Evolutionary conservation across 2,888 invertebrate species (phyloP).

Genomic region (Platycheirus rosarum): DNA sequence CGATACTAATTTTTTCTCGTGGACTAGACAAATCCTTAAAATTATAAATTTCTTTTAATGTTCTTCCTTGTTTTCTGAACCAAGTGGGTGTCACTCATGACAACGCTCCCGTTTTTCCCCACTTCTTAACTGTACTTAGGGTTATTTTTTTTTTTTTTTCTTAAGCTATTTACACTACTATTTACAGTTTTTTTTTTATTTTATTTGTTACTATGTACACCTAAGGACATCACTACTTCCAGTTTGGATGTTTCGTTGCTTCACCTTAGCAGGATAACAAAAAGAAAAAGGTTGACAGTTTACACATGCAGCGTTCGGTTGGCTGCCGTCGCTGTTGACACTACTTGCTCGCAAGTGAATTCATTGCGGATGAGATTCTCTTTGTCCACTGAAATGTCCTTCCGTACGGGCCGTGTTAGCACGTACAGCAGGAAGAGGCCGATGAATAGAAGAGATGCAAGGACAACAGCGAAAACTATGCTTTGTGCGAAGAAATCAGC

Average conservation of each 20-base stretch:
- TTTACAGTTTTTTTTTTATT: slow-evolving; percentile 62
- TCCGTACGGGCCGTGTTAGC: slow-evolving; percentile 75
- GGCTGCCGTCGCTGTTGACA: slow-evolving; percentile 64
- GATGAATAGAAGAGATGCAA: slow-evolving; percentile 76
- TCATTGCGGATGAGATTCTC: slow-evolving; percentile 77
- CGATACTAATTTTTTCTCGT: slow-evolving; percentile 48
- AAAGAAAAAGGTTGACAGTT: slow-evolving; percentile 49
- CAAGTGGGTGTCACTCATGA: slow-evolving; percentile 64
- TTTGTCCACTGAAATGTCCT: slow-evolving; percentile 76
- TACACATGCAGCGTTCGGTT: slow-evolving; percentile 78
- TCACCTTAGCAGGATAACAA: slow-evolving; percentile 54
- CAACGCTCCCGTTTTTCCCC: slow-evolving; percentile 51
- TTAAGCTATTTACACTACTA: slow-evolving; percentile 72
- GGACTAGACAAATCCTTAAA: slow-evolving; percentile 74
- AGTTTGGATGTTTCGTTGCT: slow-evolving; percentile 69
- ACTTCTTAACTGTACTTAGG: slow-evolving; percentile 36
- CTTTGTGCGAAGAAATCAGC: slow-evolving; percentile 72
- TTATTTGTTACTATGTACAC: slow-evolving; percentile 65
- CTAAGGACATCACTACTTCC: slow-evolving; percentile 70
- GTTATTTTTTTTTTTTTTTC: slow-evolving; percentile 52
- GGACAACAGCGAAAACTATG: slow-evolving; percentile 75
- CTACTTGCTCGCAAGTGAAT: slow-evolving; percentile 75
- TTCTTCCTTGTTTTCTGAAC: slow-evolving; percentile 20
- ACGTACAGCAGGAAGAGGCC: slow-evolving; percentile 75
- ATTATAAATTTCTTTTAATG: slow-evolving; percentile 41